These are phyloP conservation scores for Colletes gigas DNA, from an alignment of 1,140 invertebrate species.

Conservation along the genomic window DNA sequence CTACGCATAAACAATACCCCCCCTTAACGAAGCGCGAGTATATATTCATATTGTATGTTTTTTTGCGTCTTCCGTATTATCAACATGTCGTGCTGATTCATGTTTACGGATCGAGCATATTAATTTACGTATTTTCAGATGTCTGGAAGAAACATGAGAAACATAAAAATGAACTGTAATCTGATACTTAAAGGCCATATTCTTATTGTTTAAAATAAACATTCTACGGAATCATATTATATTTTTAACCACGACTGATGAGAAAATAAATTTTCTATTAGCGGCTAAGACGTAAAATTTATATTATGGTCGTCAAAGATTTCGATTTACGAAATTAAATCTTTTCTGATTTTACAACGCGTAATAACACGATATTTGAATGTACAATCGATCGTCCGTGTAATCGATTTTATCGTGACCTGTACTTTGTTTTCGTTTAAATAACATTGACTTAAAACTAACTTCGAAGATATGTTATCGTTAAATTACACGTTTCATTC, in stretches of 20 bases:
- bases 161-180: slow-evolving; percentile 60
- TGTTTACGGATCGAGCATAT: background rate
- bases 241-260: slow-evolving; percentile 45
- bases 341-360: background rate
- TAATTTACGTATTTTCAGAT: slow-evolving; percentile 9
- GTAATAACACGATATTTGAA: background rate
- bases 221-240: slow-evolving; percentile 44
- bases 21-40: background rate
- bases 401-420: slow-evolving; percentile 7
- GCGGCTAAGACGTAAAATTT: slow-evolving; percentile 34
- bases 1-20: background rate
- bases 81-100: slow-evolving; percentile 23
- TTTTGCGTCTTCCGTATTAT: slow-evolving; percentile 38
- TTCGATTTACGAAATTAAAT: background rate
- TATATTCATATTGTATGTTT: slow-evolving; percentile 29
- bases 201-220: slow-evolving; percentile 43
- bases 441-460: background rate
- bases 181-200: slow-evolving; percentile 25
- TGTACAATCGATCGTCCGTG: background rate
- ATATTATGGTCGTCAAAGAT: slow-evolving; percentile 35
- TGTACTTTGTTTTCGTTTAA: slow-evolving; percentile 19
- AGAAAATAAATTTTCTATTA: slow-evolving; percentile 46
- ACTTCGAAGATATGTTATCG: slow-evolving; percentile 1
- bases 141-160: slow-evolving; percentile 16
- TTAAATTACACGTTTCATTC: slow-evolving; percentile 25